Conservation (phyloP, 2,113 vertebrate species). For the Chionomys nivalis region DNA sequence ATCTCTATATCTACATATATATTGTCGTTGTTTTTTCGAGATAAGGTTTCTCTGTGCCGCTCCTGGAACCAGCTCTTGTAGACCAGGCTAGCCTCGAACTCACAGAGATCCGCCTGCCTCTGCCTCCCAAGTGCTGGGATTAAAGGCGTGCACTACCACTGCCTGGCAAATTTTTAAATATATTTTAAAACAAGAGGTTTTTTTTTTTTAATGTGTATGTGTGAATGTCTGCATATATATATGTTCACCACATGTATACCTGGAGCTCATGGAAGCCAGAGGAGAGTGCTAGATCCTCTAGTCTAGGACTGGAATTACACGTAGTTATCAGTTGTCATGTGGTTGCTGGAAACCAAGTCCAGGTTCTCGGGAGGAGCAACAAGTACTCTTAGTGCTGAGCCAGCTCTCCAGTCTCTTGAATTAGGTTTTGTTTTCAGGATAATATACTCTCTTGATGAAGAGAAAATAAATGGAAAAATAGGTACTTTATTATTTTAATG, state of each 20-base stretch:
- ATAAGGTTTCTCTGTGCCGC: too few species aligned
- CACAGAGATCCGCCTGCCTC: too few species aligned
- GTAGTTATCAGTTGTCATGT: background rate
- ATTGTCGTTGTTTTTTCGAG: too few species aligned
- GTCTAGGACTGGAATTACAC: background rate
- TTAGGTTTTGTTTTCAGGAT: background rate
- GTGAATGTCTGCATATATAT: background rate
- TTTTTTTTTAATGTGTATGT: background rate
- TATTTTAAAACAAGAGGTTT: background rate
- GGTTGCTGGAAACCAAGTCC: background rate
- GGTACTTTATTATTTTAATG: constrained; percentile 24
- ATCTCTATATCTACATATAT: too few species aligned
- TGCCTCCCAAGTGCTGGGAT: too few species aligned
- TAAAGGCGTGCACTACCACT: too few species aligned
- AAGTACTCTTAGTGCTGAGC: background rate
- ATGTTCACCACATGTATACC: background rate
- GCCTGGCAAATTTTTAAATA: too few species aligned
- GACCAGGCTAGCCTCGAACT: too few species aligned
- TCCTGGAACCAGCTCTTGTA: too few species aligned
- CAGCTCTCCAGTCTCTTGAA: background rate
- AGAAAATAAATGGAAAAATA: constrained; percentile 31
- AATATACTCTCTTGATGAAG: constrained; percentile 40
- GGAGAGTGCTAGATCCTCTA: background rate
- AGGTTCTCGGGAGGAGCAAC: background rate
- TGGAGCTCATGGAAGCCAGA: background rate